Evolutionary conservation across 2,113 vertebrate species (phyloP).

Genomic region (Neolamprologus hecqui): DNA sequence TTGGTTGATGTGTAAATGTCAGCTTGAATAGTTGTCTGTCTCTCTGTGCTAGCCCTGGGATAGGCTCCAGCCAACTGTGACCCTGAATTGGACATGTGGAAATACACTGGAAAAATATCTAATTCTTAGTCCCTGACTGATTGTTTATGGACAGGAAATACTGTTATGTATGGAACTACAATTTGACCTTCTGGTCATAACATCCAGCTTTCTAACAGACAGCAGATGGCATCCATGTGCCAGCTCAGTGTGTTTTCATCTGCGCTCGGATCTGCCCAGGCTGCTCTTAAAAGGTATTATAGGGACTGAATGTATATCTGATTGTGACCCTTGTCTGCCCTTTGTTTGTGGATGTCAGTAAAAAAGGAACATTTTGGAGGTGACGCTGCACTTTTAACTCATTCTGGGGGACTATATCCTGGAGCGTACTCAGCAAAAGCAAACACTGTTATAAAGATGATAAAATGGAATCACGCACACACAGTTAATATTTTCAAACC

Average conservation of each 20-base stretch:
- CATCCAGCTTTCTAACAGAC: not conserved
- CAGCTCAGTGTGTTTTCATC: not conserved
- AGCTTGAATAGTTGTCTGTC: not conserved
- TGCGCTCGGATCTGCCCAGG: not conserved
- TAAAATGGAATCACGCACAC: not conserved
- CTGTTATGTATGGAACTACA: not conserved
- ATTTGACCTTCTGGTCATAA: not conserved
- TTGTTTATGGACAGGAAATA: not conserved
- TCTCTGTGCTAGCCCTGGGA: not conserved
- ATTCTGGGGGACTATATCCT: not conserved
- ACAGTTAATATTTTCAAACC: not conserved
- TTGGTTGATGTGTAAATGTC: not conserved
- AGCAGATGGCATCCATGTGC: slow-evolving; percentile 60
- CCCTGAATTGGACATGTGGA: not conserved
- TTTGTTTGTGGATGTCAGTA: slow-evolving; percentile 1
- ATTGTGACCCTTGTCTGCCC: slow-evolving; percentile 5
- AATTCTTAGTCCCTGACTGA: not conserved
- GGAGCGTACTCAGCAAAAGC: not conserved
- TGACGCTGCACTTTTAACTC: not conserved
- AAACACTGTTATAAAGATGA: not conserved
- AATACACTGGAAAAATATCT: not conserved
- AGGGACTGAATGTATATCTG: not conserved
- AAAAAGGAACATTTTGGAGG: not conserved
- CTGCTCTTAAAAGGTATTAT: not conserved
- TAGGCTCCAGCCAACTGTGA: not conserved